Evolutionary conservation across 2,797 vertebrate genomes (phyloP).

Genomic region (Oreochromis mossambicus): DNA sequence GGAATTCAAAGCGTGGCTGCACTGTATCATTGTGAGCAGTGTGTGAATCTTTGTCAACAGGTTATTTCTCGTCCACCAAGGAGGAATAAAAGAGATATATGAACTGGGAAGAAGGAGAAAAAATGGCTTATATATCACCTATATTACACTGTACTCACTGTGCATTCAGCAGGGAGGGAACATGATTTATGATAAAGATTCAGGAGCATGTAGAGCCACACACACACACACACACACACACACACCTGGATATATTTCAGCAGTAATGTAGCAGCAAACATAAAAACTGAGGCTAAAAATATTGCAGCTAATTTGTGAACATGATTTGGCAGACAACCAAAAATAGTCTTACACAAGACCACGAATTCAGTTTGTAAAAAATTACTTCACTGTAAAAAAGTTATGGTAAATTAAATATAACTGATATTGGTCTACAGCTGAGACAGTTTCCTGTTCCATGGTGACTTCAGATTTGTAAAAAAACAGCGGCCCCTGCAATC

Average conservation of each 20-base stretch:
- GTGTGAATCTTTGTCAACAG: conserved; percentile 49
- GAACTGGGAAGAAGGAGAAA: conserved; percentile 34
- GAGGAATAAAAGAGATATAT: conserved; percentile 42
- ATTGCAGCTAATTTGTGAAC: background rate
- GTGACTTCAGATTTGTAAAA: background rate
- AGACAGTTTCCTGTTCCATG: background rate
- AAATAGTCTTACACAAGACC: background rate
- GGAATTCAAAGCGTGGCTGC: conserved; percentile 19
- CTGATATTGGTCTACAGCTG: background rate
- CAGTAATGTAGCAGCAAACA: background rate
- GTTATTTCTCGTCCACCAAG: conserved; percentile 35
- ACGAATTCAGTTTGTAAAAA: background rate
- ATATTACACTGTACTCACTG: conserved; percentile 29
- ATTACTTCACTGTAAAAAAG: background rate
- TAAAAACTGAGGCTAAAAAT: background rate
- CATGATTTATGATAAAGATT: conserved; percentile 49
- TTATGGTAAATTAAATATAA: background rate
- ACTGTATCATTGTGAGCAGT: conserved; percentile 15
- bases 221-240: background rate
- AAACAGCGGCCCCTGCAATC: background rate
- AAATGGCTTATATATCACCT: conserved; percentile 36
- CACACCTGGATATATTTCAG: background rate
- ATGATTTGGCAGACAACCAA: background rate
- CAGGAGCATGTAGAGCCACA: conserved; percentile 3
- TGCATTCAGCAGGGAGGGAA: conserved; percentile 20